These are phyloP conservation scores for Serilophus lunatus DNA, from an alignment of 2,113 vertebrate genomes.

Conservation along the genomic window DNA sequence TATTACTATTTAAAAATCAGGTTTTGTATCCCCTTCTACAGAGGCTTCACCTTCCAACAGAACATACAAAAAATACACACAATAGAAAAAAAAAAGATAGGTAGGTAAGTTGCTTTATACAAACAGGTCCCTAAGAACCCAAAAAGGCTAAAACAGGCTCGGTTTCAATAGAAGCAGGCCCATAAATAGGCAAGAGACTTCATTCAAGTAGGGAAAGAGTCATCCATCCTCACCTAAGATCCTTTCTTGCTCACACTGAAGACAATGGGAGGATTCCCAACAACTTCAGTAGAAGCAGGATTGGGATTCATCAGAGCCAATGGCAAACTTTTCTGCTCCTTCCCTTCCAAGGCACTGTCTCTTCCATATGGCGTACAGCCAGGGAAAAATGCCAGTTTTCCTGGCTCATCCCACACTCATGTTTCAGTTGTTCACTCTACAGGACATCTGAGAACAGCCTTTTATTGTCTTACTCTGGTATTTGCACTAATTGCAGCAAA, in stretches of 20 bases:
- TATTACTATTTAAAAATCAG: conserved; percentile 68
- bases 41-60: conserved; percentile 68
- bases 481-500: conserved; percentile 3
- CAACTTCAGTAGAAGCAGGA: conserved; percentile 49
- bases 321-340: conserved; percentile 45
- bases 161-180: conserved; percentile 68
- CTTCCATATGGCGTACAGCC: conserved; percentile 19
- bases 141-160: conserved; percentile 66
- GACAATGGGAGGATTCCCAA: conserved; percentile 28
- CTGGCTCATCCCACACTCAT: conserved; percentile 26
- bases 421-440: conserved; percentile 45
- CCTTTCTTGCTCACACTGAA: conserved; percentile 58
- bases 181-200: conserved; percentile 65
- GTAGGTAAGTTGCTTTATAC: conserved; percentile 67
- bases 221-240: conserved; percentile 57
- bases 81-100: conserved; percentile 63
- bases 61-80: conserved; percentile 70
- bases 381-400: conserved; percentile 37
- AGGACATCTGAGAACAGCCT: conserved; percentile 55
- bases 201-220: conserved; percentile 65
- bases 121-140: conserved; percentile 67
- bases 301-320: conserved; percentile 61
- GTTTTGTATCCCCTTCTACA: conserved; percentile 63
- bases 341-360: conserved; percentile 70
- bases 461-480: conserved; percentile 45